A percentile compares a stretch with the other conserved stretches of the same genome.
These are phyloP conservation scores for Zophobas atratus DNA, from an alignment of 1,140 invertebrate genomes.

Conservation along the genomic window DNA sequence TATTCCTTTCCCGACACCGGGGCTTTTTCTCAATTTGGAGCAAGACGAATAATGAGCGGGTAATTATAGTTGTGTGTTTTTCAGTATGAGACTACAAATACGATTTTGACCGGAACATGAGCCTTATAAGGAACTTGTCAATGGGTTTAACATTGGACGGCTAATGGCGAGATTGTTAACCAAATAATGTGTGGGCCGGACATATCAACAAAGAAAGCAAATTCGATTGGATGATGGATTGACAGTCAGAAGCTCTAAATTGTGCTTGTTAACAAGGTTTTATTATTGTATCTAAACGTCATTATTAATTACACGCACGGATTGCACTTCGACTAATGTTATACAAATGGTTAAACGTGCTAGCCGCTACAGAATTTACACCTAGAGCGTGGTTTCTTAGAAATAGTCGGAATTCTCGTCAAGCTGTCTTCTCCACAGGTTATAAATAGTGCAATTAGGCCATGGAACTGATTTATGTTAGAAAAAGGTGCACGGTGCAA, in stretches of 20 bases:
- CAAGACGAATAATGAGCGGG: conserved; percentile 43
- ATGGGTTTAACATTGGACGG: conserved; percentile 48
- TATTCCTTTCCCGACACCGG: background rate
- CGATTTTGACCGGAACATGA: conserved; percentile 19
- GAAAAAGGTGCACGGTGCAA: conserved; percentile 14
- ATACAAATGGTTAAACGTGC: background rate
- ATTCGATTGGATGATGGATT: conserved; percentile 48
- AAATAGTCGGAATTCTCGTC: background rate
- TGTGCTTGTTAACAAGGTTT: conserved; percentile 42
- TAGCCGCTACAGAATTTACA: too few relatives aligned
- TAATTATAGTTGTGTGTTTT: conserved; percentile 44
- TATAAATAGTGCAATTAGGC: conserved; percentile 40
- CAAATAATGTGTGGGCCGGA: conserved; percentile 42
- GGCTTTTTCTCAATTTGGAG: conserved; percentile 14
- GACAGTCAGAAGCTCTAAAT: conserved; percentile 13
- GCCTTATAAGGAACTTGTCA: conserved; percentile 47
- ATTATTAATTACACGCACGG: background rate
- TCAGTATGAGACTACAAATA: conserved; percentile 29
- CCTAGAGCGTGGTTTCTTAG: background rate
- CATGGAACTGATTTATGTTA: conserved; percentile 18
- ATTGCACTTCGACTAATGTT: background rate
- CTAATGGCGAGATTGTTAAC: conserved; percentile 48
- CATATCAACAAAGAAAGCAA: conserved; percentile 37
- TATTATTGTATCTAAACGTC: background rate
- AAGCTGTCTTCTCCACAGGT: background rate